Base-by-base conservation (phyloP, 2,888 invertebrate genomes). In the Drosophila recens region DNA sequence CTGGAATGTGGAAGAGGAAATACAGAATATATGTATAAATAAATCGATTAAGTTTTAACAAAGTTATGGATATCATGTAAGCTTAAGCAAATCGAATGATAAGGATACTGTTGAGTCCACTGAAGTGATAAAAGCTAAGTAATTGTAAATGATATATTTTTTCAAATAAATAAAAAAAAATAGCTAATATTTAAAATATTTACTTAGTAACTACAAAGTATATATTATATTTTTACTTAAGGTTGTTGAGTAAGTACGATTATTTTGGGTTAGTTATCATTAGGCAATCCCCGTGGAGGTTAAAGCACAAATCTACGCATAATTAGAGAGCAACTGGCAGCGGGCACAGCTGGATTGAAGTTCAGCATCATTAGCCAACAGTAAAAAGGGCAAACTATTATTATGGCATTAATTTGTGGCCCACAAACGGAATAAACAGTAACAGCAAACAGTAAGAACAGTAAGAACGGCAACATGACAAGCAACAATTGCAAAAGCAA, bases 401-500 rank as follows among this genome's bases (percentile, higher is more conserved):
- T 87, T 89, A 78, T 79, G 80, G 79, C 90, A 90, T 87, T 90
- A 87, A 87, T 87, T 87, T 77, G 87, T 87, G 72, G 68, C 66
- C 72, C 67, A 72, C 80, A 66, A 79, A 58, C 54, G 74, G 57
- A 62, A 20, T 61, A 56, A 45, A 56, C 20, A 33, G 15, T n/a
- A 43, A 23, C 23, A 23, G 23, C 23, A 23, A 23, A 23, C 23
- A 23, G 23, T 23, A 23, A 23, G 4, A 33, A 15, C 36, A 57
- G 49, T 17, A 49, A 33, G n/a, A 58, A 38, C 53, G 33, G 36
- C 63, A 66, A 68, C 61, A 82, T 75, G 82, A 73, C 75, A 79
- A 71, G 76, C 75, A 82, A 72, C 80, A 82, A 82, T 79, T 79
- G 75, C 73, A 51, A 67, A 65, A 46, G 63, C 53, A 62, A 70